Evolutionary conservation across 2,888 invertebrate species (phyloP).

Genomic region (Diplolepis rosae): DNA sequence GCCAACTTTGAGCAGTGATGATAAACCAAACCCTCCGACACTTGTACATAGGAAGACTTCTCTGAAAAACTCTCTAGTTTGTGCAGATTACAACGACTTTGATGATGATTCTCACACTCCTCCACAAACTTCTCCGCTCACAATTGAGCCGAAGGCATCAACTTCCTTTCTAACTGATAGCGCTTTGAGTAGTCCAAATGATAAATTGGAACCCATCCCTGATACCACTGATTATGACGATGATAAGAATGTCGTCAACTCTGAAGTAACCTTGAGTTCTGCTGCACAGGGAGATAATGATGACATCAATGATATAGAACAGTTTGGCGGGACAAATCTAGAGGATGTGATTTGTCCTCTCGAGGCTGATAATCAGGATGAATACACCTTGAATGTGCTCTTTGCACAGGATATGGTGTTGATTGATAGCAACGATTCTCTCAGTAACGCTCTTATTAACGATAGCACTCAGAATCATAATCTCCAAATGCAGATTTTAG

Average conservation of each 20-base stretch:
- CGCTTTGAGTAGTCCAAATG: constrained; percentile 68
- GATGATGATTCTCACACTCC: constrained; percentile 78
- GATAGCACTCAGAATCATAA: constrained; percentile 67
- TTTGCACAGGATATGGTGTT: constrained; percentile 76
- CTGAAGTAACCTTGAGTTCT: constrained; percentile 78
- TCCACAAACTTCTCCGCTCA: constrained; percentile 75
- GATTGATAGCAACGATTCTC: constrained; percentile 76
- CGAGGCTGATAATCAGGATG: constrained; percentile 77
- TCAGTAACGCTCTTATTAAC: constrained; percentile 71
- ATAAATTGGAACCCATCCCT: constrained; percentile 74
- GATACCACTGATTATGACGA: constrained; percentile 78
- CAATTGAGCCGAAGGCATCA: constrained; percentile 54
- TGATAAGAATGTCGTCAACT: constrained; percentile 77
- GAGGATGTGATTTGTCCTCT: constrained; percentile 79
- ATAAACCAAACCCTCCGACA: constrained; percentile 73
- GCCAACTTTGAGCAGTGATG: constrained; percentile 72
- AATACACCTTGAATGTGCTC: constrained; percentile 78
- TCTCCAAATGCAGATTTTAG: constrained; percentile 69
- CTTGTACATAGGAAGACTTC: constrained; percentile 70
- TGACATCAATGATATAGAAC: constrained; percentile 77
- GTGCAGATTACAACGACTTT: constrained; percentile 78
- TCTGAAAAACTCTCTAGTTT: constrained; percentile 76
- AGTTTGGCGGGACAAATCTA: constrained; percentile 76
- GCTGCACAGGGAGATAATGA: constrained; percentile 77
- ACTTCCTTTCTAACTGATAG: constrained; percentile 56